phyloP scores from a whole-genome alignment of 2,113 vertebrate genomes.

The Ciconia maguari region DNA sequence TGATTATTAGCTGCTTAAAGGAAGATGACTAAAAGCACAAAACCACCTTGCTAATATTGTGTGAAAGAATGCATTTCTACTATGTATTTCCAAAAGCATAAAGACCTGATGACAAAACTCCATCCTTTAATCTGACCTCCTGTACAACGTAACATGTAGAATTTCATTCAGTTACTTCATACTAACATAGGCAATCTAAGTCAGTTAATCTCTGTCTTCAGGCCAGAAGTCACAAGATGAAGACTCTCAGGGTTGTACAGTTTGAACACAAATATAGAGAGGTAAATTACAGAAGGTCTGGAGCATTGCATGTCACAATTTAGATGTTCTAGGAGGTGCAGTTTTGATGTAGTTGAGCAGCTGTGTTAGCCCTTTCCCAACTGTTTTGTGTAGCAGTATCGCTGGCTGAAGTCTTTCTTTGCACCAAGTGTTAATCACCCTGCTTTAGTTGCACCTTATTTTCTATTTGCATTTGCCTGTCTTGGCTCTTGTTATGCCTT shows the following conservation, averaged over 20 bases:
- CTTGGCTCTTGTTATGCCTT: not conserved
- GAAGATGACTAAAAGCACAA: not conserved
- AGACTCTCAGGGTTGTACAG: not conserved
- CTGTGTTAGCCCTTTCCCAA: not conserved
- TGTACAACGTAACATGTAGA: not conserved
- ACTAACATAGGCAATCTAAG: not conserved
- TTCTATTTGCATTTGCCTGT: not conserved
- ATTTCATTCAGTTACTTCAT: not conserved
- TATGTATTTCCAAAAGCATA: not conserved
- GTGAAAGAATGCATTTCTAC: not conserved
- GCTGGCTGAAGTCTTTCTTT: not conserved
- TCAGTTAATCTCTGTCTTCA: not conserved
- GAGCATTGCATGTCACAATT: not conserved
- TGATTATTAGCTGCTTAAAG: not conserved
- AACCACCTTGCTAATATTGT: not conserved
- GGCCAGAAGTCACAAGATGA: not conserved
- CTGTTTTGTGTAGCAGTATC: not conserved
- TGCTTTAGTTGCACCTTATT: not conserved
- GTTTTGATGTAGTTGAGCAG: not conserved
- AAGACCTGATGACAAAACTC: not conserved
- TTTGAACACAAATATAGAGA: not conserved
- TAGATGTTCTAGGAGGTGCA: not conserved
- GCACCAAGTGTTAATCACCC: not conserved
- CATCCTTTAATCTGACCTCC: not conserved
- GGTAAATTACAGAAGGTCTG: not conserved